Conservation (phyloP, 2,113 vertebrate species). For the Dromiciops gliroides region DNA sequence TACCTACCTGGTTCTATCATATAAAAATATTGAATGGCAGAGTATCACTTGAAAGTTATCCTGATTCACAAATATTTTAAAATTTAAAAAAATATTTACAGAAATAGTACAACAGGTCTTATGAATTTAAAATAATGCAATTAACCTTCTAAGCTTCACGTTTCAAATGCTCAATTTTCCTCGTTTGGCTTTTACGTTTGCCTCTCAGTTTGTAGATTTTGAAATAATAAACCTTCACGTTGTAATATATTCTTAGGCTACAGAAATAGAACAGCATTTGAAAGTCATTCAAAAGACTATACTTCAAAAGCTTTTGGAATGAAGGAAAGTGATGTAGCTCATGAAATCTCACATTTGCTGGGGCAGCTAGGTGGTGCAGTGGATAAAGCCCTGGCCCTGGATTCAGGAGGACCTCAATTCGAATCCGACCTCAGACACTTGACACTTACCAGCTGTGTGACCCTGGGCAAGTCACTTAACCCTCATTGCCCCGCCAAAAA, state of each 20-base stretch:
- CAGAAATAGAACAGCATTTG: conserved; percentile 57
- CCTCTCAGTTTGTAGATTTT: conserved; percentile 66
- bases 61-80: conserved; percentile 48
- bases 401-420: too few relatives aligned
- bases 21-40: conserved; percentile 60
- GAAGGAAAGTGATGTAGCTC: conserved; percentile 64
- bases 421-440: too few relatives aligned
- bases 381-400: too few relatives aligned
- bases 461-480: too few relatives aligned
- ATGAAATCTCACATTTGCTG: conserved; percentile 37
- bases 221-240: conserved; percentile 57
- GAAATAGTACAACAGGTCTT: conserved; percentile 55
- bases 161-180: conserved; percentile 51
- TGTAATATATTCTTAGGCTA: conserved; percentile 57
- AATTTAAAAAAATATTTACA: conserved; percentile 66
- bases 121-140: conserved; percentile 50
- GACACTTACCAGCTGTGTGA: too few relatives aligned
- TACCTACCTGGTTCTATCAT: conserved; percentile 44
- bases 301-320: conserved; percentile 70
- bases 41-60: conserved; percentile 60
- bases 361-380: too few relatives aligned
- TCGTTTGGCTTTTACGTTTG: conserved; percentile 60
- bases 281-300: conserved; percentile 52
- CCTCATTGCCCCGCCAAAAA: too few relatives aligned
- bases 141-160: conserved; percentile 58